Conservation (phyloP, 2,113 vertebrate species). For the Actenoides lindsayi region DNA sequence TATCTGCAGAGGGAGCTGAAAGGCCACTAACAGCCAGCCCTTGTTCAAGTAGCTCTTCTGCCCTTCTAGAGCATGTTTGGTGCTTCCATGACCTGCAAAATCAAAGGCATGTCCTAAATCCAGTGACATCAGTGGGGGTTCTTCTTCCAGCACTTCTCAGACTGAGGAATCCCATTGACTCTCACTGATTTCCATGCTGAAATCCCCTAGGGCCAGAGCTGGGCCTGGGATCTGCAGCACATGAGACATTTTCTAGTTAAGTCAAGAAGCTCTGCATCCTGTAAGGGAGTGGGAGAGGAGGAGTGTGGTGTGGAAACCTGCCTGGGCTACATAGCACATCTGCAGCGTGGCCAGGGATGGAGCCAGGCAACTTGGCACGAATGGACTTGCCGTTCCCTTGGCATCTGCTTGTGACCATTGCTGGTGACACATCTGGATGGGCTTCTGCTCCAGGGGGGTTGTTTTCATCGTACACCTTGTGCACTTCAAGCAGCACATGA, state of each 20-base stretch:
- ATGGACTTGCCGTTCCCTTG: neutral
- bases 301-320: neutral
- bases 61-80: neutral
- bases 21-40: neutral
- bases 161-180: neutral
- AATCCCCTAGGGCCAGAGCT: neutral
- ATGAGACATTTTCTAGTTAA: neutral
- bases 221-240: neutral
- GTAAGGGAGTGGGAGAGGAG: neutral
- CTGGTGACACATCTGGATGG: neutral
- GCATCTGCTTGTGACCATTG: neutral
- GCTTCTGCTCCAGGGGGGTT: neutral
- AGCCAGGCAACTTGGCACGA: neutral
- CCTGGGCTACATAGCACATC: neutral
- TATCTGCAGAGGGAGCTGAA: conserved; percentile 20
- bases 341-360: neutral
- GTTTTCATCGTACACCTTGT: neutral
- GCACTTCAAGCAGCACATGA: neutral
- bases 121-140: neutral
- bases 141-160: neutral
- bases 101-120: neutral
- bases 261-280: neutral
- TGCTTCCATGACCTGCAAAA: neutral
- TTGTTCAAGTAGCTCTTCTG: neutral
- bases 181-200: neutral